These are phyloP conservation scores for Drosophila lowei DNA, from an alignment of 1,140 invertebrate genomes.

Conservation along the genomic window DNA sequence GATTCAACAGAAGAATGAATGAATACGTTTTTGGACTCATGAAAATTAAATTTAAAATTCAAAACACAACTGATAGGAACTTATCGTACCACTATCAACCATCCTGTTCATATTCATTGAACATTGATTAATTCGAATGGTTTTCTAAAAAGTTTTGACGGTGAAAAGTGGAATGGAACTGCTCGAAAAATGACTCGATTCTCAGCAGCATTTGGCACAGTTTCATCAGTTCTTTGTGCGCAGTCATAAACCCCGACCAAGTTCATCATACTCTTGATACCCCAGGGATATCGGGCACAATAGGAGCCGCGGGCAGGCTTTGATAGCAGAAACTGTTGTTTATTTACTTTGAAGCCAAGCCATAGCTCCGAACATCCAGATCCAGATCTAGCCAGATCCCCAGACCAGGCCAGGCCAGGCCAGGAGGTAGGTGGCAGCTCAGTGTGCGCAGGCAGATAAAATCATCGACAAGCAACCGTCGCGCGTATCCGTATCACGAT, in stretches of 20 bases:
- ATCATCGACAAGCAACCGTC: conserved; percentile 60
- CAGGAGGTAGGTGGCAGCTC: conserved; percentile 13
- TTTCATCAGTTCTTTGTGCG: background rate
- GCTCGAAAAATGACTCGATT: no score
- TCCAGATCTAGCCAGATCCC: no score
- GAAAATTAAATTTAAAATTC: no score
- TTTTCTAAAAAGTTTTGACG: no score
- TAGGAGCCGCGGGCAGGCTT: conserved; percentile 25
- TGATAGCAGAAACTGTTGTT: conserved; percentile 49
- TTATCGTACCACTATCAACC: no score
- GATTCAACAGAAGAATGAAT: no score
- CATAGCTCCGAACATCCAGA: background rate
- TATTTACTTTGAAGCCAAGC: conserved; percentile 31
- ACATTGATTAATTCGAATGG: background rate
- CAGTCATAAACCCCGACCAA: background rate
- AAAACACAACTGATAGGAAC: no score
- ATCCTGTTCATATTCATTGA: background rate
- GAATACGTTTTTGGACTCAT: no score
- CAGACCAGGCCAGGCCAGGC: background rate
- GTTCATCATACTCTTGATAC: conserved; percentile 35
- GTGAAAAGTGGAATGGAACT: no score
- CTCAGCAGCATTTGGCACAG: conserved; percentile 15
- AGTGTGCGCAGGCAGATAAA: conserved; percentile 58
- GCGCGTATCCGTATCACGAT: conserved; percentile 66
- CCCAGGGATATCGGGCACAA: conserved; percentile 37